Base-by-base conservation (phyloP, 2,888 invertebrate species). In the Mimas tiliae region DNA sequence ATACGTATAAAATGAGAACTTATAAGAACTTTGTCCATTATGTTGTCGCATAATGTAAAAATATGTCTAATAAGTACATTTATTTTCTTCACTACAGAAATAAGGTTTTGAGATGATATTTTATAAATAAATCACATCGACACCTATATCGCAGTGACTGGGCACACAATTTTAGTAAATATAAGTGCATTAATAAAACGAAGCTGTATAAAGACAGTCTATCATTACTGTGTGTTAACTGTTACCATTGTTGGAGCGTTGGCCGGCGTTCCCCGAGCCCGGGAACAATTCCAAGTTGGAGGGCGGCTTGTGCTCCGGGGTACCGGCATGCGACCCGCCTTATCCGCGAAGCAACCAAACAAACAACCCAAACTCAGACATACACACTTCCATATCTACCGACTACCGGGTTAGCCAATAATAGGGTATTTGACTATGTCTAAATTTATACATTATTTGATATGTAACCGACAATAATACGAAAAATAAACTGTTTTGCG, bases 231-330 rank as follows among this genome's bases (percentile, higher is more conserved):
- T 65, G 67, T 72, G 67, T 70, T 67, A 82, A 83, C 84, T 89
- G 94, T 96, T 96, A 97, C 97, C 97, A 94, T 97, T 97, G 93
- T 96, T 95, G 94, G 97, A 97, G 90, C 95, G 95, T 87, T 95
- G 95, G 85, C 50, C 50, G 50, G 94, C 92, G 91, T 94, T 94
- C 88, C 92, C 93, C 83, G 94, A 91, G 81, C 94, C 93, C 82
- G 95, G 95, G 93, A 95, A 95, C 86, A 96, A 94, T 94, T 96
- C 96, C 90, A 96, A 94, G 91, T 96, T 95, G 84, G 95, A 95
- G 79, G 96, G 96, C 92, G 96, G 96, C 91, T 94, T 94, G 91
- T 95, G 95, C 83, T 95, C 95, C 82, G 96, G 96, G 84, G 96
- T 94, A 86, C 96, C 94, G 77, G 89, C 87, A 83, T 89, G 88